Percentiles rank a stretch among this genome's conserved stretches.
Evolutionary conservation across 2,888 invertebrate species (phyloP).

Genomic region (Meganola albula): DNA sequence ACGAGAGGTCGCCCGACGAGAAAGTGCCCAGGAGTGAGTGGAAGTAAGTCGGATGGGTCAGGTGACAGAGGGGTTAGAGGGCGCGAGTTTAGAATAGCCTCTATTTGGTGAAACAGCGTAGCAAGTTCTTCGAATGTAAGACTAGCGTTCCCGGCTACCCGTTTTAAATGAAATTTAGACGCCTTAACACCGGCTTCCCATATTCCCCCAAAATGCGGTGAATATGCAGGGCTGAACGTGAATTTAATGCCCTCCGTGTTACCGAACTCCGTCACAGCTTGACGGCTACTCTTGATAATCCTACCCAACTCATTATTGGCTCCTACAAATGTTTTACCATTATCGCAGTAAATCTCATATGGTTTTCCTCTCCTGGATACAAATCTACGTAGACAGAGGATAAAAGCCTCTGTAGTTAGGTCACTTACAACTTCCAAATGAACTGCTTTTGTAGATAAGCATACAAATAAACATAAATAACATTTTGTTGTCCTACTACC

Average conservation of each 20-base stretch:
- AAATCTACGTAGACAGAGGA: slow-evolving; percentile 3
- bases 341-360: slow-evolving; percentile 4
- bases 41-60: slow-evolving; percentile 1
- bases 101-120: slow-evolving; percentile 7
- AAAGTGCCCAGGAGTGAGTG: slow-evolving; percentile 7
- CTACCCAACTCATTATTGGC: too few relatives aligned
- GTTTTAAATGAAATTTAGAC: slow-evolving; percentile 4
- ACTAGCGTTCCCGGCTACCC: not conserved
- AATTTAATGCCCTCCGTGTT: slow-evolving; percentile 1
- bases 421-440: slow-evolving; percentile 7
- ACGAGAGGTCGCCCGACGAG: slow-evolving; percentile 8
- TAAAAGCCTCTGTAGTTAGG: slow-evolving; percentile 2
- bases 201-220: slow-evolving; percentile 2
- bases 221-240: slow-evolving; percentile 1
- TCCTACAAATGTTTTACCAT: slow-evolving; percentile 6
- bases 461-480: slow-evolving; percentile 5
- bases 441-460: slow-evolving; percentile 3
- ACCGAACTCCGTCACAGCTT: not conserved
- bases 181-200: slow-evolving; percentile 4
- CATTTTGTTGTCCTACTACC: slow-evolving; percentile 5
- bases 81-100: slow-evolving; percentile 7
- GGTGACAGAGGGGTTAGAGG: slow-evolving; percentile 6
- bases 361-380: slow-evolving; percentile 6
- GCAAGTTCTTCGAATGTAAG: slow-evolving; percentile 7
- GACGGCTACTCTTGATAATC: not conserved